Base-by-base conservation (phyloP, 1,140 invertebrate species). In the Drosophila leontia region DNA sequence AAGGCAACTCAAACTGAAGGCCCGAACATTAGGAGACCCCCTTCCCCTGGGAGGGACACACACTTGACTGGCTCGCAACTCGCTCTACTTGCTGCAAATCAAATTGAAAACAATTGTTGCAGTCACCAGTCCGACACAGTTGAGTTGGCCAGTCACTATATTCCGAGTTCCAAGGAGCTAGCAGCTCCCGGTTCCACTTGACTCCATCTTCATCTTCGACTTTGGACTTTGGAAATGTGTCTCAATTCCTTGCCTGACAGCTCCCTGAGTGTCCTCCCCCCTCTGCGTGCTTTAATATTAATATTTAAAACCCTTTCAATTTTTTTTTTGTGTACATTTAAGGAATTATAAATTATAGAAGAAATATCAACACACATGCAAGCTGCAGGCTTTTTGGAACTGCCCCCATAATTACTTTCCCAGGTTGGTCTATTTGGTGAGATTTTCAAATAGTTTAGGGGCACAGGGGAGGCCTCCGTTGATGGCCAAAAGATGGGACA, bases 51-150 rank as follows among this genome's bases (percentile, higher is more conserved):
- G 55, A 13, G 3, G 9, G n/a, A 37, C 32, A 71, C 65, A 59
- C 37, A 60, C 68, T 74, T 53, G 74, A 64, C 61, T 75, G 71
- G 44, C 45, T 77, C 50, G 34, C 63, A 56, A 41, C 71, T 53
- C 57, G 84, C 84, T 80, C 78, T 67, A 84, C 71, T 84, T 88
- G 80, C 74, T 64, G 47, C 78, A 90, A 90, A 84, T 90, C 85
- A 74, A 90, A 90, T 90, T 90, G 85, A 77, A 74, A 82, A 90
- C 85, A 90, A 90, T 90, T 90, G 85, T 67, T 61, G 68, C 76
- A 67, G 68, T 57, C 51, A 59, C n/a, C 75, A 69, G 70, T 70
- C 69, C 63, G 65, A 79, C 48, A 78, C 78, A 81, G 85, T 77
- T 90, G 78, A 78, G 80, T 77, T 82, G 71, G 51, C 59, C 83